Conservation (phyloP, 2,113 vertebrate species). For the Tetrao urogallus region DNA sequence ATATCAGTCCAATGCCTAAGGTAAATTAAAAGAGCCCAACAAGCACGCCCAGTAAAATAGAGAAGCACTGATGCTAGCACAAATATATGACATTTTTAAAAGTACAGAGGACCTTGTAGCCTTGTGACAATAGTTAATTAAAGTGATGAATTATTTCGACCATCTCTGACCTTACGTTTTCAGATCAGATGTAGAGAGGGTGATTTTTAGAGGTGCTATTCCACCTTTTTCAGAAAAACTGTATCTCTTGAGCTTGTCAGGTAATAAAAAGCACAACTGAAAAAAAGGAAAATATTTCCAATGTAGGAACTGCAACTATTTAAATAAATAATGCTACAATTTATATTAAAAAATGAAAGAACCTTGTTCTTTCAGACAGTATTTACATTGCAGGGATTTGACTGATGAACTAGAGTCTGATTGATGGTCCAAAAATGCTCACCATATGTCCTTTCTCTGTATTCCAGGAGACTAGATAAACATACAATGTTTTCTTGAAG, state of each 20-base stretch:
- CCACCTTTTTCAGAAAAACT: neutral
- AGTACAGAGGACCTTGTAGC: neutral
- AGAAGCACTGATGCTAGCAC: neutral
- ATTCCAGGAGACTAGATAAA: conserved; percentile 55
- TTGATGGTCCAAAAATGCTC: conserved; percentile 48
- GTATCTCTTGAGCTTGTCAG: neutral
- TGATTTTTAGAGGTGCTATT: neutral
- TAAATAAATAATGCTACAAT: conserved; percentile 24
- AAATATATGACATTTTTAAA: neutral
- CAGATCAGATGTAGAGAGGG: neutral
- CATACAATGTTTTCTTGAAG: neutral
- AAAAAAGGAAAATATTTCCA: neutral
- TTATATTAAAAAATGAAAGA: neutral
- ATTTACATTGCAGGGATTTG: conserved; percentile 35
- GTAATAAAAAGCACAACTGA: neutral
- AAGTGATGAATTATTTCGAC: neutral
- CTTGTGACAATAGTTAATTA: neutral
- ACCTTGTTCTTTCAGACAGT: neutral
- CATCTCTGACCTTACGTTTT: neutral
- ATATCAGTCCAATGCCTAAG: neutral
- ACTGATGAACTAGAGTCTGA: conserved; percentile 20
- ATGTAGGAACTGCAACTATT: neutral
- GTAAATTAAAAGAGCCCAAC: neutral
- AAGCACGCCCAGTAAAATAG: neutral
- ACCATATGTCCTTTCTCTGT: conserved; percentile 38